These are phyloP conservation scores for Nomia melanderi DNA, from an alignment of 1,140 invertebrate genomes.

Conservation along the genomic window DNA sequence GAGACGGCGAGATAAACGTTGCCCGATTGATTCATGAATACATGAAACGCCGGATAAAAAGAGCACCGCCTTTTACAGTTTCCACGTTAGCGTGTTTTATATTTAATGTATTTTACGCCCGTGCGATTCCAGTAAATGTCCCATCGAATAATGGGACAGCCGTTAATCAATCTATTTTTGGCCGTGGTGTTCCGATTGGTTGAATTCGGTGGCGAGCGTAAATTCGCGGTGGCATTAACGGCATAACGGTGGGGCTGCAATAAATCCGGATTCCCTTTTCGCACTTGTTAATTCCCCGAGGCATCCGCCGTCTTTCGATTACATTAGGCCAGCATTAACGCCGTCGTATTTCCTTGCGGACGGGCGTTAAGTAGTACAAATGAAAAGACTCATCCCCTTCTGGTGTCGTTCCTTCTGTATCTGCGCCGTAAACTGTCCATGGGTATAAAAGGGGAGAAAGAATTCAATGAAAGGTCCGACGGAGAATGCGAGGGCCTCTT, in stretches of 20 bases:
- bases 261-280: slow-evolving; percentile 59
- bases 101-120: no score
- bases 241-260: slow-evolving; percentile 35
- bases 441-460: slow-evolving; percentile 12
- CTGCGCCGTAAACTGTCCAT: slow-evolving; percentile 34
- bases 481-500: slow-evolving; percentile 16
- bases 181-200: background rate
- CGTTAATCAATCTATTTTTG: slow-evolving; percentile 3
- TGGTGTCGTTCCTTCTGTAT: slow-evolving; percentile 33
- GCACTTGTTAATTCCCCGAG: slow-evolving; percentile 47
- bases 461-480: slow-evolving; percentile 34
- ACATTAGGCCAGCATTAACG: slow-evolving; percentile 30
- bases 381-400: slow-evolving; percentile 31
- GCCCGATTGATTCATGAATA: no score
- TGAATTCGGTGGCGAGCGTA: background rate
- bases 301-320: slow-evolving; percentile 31
- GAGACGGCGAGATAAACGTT: no score
- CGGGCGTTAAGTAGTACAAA: slow-evolving; percentile 45
- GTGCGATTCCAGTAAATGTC: background rate
- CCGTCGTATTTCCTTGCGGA: slow-evolving; percentile 30
- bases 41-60: no score
- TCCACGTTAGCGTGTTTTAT: no score
- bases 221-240: slow-evolving; percentile 44
- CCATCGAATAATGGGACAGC: background rate
- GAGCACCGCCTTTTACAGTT: no score